These are phyloP conservation scores for Meles meles DNA, from an alignment of 2,113 vertebrate genomes.

Conservation along the genomic window DNA sequence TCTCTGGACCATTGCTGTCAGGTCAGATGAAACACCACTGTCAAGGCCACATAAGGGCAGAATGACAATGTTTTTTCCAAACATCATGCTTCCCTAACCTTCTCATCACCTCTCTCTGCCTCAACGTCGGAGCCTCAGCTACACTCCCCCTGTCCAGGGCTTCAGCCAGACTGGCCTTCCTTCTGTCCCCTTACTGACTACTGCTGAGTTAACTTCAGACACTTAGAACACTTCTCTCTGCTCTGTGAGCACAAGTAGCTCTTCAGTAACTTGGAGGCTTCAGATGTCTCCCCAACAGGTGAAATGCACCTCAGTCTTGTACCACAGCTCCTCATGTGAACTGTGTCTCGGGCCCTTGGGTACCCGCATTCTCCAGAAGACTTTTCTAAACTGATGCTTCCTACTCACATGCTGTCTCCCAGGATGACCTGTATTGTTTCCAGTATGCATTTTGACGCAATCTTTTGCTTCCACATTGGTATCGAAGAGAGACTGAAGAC, in stretches of 20 bases:
- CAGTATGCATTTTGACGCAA: neutral
- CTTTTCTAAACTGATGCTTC: neutral
- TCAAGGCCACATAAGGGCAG: neutral
- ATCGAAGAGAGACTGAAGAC: neutral
- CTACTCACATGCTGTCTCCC: neutral
- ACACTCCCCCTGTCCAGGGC: neutral
- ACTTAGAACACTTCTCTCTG: neutral
- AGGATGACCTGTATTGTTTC: neutral
- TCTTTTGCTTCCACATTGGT: neutral
- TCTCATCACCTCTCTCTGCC: neutral
- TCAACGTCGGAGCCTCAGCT: neutral
- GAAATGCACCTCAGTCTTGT: neutral
- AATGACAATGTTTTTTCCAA: neutral
- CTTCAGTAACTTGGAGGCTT: neutral
- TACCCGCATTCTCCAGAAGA: neutral
- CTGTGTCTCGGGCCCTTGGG: neutral
- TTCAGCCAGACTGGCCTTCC: neutral
- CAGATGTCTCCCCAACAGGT: neutral
- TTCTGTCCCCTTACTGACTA: neutral
- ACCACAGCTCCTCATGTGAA: neutral
- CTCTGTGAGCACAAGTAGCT: neutral
- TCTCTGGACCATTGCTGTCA: neutral
- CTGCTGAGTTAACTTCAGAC: neutral
- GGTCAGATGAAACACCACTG: neutral
- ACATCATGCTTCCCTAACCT: neutral